Base-by-base conservation (phyloP, 2,113 vertebrate genomes). In the Stigmatopora argus region DNA sequence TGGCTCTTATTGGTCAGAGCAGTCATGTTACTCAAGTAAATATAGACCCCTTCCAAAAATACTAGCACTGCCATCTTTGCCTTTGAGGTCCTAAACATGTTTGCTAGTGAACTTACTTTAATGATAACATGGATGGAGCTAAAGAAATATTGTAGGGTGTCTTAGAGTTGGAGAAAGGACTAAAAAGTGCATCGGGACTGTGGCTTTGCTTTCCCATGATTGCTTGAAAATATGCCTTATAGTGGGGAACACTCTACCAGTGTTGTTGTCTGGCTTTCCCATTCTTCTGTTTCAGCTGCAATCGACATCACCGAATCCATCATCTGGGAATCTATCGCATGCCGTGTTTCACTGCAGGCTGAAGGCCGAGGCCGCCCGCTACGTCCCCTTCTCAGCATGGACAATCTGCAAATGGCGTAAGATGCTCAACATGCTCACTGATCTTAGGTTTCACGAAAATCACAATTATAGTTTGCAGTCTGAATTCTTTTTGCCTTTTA, bases 371-470 rank as follows among this genome's bases (percentile, higher is more conserved):
- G 88, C 19, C 89, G 89, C 85, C 91, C 88, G 72, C 86, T 93
- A 47, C 92, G 88, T 0, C 91, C 74, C 23, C 93, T 90, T 60
- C 93, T 90, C 2, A 93, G 90, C 94, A 95, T 95, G 83, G 80
- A 76, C 71, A 72, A 66, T 82, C 85, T 87, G 81, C 35, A 46
- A 35, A 77, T 59, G 65, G 64, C 61, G 77, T 41, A 74, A 19
- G 53, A 17, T 13, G 64, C 79, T 66, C 73, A 80, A 66, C 73
- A 15, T 46, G 1, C 12, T 15, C 45, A 46, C 11, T 46, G 45
- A 46, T 1, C 45, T 46, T 9, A 45, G 35, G 35, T 38, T 41
- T 41, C 38, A 41, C 38, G 4, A 41, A 41, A 41, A 41, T 41
- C 38, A 41, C 38, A 41, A 7, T 2, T 41, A 38, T 38, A 7